phyloP scores from a whole-genome alignment of 1,140 invertebrate genomes.

The Trichomalopsis sarcophagae region DNA sequence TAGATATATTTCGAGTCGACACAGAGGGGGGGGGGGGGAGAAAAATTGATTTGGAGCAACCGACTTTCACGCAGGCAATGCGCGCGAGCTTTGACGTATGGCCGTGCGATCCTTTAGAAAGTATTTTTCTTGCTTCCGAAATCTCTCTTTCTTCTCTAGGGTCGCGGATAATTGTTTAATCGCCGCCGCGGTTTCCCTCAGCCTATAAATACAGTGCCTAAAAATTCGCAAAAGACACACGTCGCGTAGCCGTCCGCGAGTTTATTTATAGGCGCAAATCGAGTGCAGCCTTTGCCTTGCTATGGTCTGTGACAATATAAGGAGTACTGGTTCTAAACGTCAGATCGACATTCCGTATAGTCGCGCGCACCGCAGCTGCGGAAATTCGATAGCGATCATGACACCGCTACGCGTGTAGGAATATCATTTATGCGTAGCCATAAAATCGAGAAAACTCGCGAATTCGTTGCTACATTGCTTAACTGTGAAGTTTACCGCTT shows the following conservation, averaged over 20 bases:
- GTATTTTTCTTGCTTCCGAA: constrained; percentile 21
- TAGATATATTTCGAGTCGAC: background rate
- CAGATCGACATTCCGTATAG: background rate
- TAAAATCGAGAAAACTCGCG: no score
- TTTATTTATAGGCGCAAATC: background rate
- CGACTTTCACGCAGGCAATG: background rate
- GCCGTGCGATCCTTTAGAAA: constrained; percentile 1
- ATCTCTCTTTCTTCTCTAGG: background rate
- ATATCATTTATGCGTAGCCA: no score
- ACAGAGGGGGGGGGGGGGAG: no score
- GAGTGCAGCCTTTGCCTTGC: background rate
- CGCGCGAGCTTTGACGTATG: background rate
- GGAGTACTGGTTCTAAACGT: background rate
- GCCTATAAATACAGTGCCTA: no score
- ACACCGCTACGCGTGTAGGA: no score
- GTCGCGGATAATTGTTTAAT: background rate
- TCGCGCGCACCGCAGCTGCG: no score
- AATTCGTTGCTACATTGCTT: no score
- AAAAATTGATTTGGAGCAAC: background rate
- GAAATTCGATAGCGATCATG: no score
- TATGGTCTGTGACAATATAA: background rate
- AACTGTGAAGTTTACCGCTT: no score
- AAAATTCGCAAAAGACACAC: no score
- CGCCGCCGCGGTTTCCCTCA: no score
- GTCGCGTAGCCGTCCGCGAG: background rate